These are phyloP conservation scores for Periplaneta americana DNA, from an alignment of 1,140 invertebrate genomes.

Conservation along the genomic window DNA sequence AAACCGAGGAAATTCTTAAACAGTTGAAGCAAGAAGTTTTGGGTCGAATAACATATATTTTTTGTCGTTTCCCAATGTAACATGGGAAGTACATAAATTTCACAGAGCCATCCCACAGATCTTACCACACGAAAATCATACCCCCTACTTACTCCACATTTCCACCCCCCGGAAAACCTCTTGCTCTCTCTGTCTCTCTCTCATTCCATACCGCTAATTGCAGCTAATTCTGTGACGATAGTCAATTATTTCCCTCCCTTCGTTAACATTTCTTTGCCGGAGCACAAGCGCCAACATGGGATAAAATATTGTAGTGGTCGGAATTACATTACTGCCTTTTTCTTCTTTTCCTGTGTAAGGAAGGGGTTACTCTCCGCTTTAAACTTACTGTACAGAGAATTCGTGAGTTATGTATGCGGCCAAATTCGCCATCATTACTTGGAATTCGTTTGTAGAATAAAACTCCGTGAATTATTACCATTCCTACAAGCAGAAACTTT, in stretches of 20 bases:
- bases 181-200: too few species aligned
- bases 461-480: background rate
- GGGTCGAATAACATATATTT: too few species aligned
- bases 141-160: background rate
- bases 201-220: background rate
- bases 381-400: background rate
- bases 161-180: background rate
- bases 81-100: background rate
- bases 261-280: background rate
- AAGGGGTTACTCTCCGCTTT: background rate
- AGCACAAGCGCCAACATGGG: background rate
- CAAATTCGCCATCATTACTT: background rate
- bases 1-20: too few species aligned
- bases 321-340: background rate
- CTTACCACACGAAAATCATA: background rate
- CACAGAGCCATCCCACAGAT: background rate
- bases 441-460: background rate
- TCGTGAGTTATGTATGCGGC: background rate
- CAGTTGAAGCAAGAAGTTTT: too few species aligned
- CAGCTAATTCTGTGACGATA: background rate
- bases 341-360: background rate
- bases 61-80: background rate
- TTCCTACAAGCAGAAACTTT: too few species aligned
- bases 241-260: background rate
- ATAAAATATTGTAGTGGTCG: background rate